Conservation (phyloP, 1,140 invertebrate species). For the Lepidurus arcticus region DNA sequence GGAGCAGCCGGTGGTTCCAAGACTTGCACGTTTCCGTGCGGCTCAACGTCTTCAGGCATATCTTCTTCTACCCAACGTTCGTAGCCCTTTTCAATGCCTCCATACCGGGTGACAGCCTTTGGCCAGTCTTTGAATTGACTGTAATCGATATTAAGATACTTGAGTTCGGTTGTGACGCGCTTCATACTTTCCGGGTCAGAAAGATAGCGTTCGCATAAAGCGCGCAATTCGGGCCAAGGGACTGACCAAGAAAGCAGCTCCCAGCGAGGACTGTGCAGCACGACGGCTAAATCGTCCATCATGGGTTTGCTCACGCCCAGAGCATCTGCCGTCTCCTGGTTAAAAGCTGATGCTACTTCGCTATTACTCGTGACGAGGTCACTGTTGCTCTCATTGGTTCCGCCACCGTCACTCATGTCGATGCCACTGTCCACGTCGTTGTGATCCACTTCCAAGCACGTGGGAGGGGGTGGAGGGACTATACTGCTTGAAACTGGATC, state of each 20-base stretch:
- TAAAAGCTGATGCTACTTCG: conserved; percentile 9
- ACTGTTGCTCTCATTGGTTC: neutral
- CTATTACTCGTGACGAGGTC: neutral
- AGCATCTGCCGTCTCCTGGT: conserved; percentile 45
- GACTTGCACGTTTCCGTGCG: neutral
- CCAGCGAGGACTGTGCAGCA: conserved; percentile 56
- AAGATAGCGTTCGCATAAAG: conserved; percentile 55
- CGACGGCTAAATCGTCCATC: conserved; percentile 56
- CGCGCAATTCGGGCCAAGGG: conserved; percentile 54
- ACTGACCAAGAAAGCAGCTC: conserved; percentile 57
- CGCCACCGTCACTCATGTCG: conserved; percentile 29
- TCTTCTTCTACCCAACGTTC: conserved; percentile 32
- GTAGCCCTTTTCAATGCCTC: conserved; percentile 51
- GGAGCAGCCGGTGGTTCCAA: neutral
- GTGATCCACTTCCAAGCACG: conserved; percentile 20
- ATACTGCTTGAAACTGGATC: neutral
- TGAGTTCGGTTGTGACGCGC: conserved; percentile 55
- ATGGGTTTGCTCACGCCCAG: conserved; percentile 54
- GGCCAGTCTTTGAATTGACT: conserved; percentile 56
- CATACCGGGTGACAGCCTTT: conserved; percentile 41
- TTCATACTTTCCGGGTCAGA: conserved; percentile 54
- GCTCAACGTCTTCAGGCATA: neutral
- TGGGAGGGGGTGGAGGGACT: conserved; percentile 5
- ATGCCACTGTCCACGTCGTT: conserved; percentile 32
- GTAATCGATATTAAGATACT: conserved; percentile 60